Evolutionary conservation across 2,797 vertebrate species (phyloP).

Genomic region (Arnoldichthys spilopterus): DNA sequence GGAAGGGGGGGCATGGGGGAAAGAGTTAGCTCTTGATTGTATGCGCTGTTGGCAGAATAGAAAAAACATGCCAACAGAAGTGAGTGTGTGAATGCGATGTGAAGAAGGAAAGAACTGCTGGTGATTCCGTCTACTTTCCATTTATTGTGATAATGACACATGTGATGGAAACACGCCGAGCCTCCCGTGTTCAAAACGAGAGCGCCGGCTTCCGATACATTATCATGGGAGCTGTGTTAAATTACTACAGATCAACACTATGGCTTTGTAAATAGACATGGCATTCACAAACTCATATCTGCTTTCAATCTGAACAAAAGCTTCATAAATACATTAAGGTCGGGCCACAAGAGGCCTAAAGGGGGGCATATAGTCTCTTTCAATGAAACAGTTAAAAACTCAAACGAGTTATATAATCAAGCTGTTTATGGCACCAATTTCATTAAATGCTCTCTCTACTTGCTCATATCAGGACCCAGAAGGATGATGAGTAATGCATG

Average conservation of each 20-base stretch:
- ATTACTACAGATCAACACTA: conserved; percentile 77
- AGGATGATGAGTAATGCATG: conserved; percentile 75
- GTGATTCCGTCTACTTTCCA: conserved; percentile 69
- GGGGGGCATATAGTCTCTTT: conserved; percentile 78
- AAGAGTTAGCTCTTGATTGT: conserved; percentile 12
- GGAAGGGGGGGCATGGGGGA: not conserved
- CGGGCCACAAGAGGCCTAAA: conserved; percentile 68
- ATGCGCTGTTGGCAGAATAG: not conserved
- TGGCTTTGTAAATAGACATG: conserved; percentile 78
- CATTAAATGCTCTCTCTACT: conserved; percentile 72
- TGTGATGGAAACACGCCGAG: conserved; percentile 67
- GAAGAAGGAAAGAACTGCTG: conserved; percentile 52
- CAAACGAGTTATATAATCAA: conserved; percentile 78
- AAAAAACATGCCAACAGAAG: not conserved
- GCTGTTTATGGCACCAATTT: conserved; percentile 79
- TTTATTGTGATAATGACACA: conserved; percentile 80
- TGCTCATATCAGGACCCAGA: conserved; percentile 78
- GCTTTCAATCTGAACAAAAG: conserved; percentile 74
- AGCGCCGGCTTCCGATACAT: conserved; percentile 61
- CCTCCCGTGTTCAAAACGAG: conserved; percentile 61
- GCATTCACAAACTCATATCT: conserved; percentile 73
- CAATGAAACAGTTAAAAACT: conserved; percentile 82
- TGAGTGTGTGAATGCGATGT: conserved; percentile 8
- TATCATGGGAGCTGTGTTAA: conserved; percentile 68
- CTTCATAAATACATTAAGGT: conserved; percentile 79